A percentile compares a stretch with the other conserved stretches of the same genome.
phyloP scores from a whole-genome alignment of 2,797 vertebrate genomes.

The Lacerta bilineata region DNA sequence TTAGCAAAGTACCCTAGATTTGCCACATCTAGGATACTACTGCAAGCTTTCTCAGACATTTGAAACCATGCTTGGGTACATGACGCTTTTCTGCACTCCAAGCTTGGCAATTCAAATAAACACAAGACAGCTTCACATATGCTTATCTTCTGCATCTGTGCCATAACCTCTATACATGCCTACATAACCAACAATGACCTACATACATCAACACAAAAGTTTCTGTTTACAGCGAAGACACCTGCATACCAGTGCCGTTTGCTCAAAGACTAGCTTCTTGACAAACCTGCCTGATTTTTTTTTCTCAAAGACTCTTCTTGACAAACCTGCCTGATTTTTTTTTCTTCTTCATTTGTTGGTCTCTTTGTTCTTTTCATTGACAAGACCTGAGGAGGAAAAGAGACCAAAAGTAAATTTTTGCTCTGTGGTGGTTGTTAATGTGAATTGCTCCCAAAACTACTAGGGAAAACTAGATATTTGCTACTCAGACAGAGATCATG shows the following conservation, averaged over 20 bases:
- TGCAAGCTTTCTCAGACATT: constrained; percentile 70
- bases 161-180: constrained; percentile 52
- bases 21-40: constrained; percentile 73
- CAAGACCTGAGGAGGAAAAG: constrained; percentile 39
- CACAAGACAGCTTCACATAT: constrained; percentile 46
- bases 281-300: constrained; percentile 39
- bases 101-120: constrained; percentile 63
- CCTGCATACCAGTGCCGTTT: constrained; percentile 68
- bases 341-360: constrained; percentile 51
- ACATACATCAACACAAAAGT: constrained; percentile 73
- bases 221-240: constrained; percentile 49
- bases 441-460: not conserved
- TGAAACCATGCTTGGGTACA: constrained; percentile 69
- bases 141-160: constrained; percentile 52
- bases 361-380: constrained; percentile 64
- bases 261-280: constrained; percentile 52
- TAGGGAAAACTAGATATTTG: not conserved
- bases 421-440: not conserved
- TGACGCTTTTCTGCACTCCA: constrained; percentile 42
- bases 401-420: not conserved
- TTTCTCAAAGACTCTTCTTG: constrained; percentile 51
- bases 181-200: constrained; percentile 74
- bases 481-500: not conserved
- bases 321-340: constrained; percentile 39
- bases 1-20: constrained; percentile 76